These are phyloP conservation scores for Pycnomerus fuliginosus DNA, from an alignment of 2,888 invertebrate species.

Conservation along the genomic window DNA sequence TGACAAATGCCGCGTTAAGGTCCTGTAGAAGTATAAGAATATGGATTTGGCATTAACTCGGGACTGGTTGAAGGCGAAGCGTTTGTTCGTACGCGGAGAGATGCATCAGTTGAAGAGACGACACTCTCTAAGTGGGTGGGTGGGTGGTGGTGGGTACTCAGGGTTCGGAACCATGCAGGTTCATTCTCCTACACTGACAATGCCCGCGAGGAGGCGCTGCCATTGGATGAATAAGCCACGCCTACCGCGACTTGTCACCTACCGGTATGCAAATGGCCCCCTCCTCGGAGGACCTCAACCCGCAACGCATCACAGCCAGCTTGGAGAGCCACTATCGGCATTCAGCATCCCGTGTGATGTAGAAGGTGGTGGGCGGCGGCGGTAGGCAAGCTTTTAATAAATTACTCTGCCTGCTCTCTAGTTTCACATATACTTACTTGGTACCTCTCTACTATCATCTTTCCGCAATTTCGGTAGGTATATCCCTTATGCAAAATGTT, in stretches of 20 bases:
- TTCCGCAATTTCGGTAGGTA: too few relatives aligned
- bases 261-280: constrained; percentile 56
- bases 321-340: constrained; percentile 24
- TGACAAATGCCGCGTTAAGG: constrained; percentile 36
- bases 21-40: constrained; percentile 23
- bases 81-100: constrained; percentile 3
- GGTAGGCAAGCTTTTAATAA: constrained; percentile 4
- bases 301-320: constrained; percentile 20
- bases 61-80: constrained; percentile 14
- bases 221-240: constrained; percentile 49
- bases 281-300: constrained; percentile 33
- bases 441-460: too few relatives aligned
- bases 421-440: too few relatives aligned
- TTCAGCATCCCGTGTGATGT: constrained; percentile 17
- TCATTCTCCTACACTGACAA: constrained; percentile 47
- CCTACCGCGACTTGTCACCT: constrained; percentile 55
- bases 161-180: constrained; percentile 51
- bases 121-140: constrained; percentile 5
- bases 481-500: too few relatives aligned
- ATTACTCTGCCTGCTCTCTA: too few relatives aligned
- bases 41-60: constrained; percentile 40
- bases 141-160: constrained; percentile 41
- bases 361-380: constrained; percentile 11
- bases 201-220: constrained; percentile 40
- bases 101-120: constrained; percentile 7